Base-by-base conservation (phyloP, 2,888 invertebrate genomes). In the Pemphredon lugubris region DNA sequence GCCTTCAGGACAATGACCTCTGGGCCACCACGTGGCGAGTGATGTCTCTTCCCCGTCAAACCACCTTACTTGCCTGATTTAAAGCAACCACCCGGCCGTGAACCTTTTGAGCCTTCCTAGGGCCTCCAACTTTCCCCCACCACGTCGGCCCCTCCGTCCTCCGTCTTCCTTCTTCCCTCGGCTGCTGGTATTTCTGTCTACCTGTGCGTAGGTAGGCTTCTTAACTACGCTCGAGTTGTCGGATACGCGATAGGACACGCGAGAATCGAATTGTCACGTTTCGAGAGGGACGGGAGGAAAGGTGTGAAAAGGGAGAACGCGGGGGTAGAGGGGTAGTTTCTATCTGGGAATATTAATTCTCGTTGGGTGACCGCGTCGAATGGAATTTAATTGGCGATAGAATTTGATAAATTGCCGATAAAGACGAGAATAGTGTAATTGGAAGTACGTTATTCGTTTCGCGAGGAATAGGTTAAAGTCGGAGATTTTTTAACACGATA, bases 11-110 rank as follows among this genome's bases (percentile, higher is more conserved):
- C 86, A 77, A 82, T 84, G 86, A 86, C 86, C 86, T 68, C 73
- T 20, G 63, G 50, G 76, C 73, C 73, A 84, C 84, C 86, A 83
- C 83, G 83, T 84, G 86, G 84, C 83, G 79, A 80, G 79, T 71
- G 77, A 79, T 83, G 85, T 85, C 81, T 84, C 83, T 83, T 84
- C 81, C 77, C 79, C 83, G 81, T 84, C 85, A 80, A 84, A 84
- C 83, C 81, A 84, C 84, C 85, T 85, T 77, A 67, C 83, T 76
- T 84, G 82, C 79, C 77, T 80, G 80, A 85, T 85, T 80, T 79
- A 77, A 81, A 76, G 65, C 79, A 81, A 72, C 81, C 75, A 81
- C 79, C 74, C 73, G 81, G 77, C 76, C 82, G 75, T 80, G 78
- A 80, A 82, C 79, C 81, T 78, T 66, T n/a, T 63, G 42, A 58